Percentiles rank a stretch among this genome's conserved stretches.
Conservation (phyloP, 2,797 vertebrate genomes). For the Trematomus bernacchii region DNA sequence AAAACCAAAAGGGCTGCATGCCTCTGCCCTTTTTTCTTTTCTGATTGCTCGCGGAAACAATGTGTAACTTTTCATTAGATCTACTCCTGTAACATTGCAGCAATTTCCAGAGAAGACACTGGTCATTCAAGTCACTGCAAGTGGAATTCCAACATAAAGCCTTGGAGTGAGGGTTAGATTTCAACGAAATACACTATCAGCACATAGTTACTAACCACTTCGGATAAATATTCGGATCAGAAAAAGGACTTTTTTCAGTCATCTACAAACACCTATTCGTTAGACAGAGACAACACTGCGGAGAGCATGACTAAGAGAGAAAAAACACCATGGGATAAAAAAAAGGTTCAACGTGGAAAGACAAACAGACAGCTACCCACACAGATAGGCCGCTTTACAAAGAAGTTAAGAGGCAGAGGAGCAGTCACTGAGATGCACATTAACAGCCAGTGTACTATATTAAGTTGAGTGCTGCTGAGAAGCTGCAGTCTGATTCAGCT, state of each 20-base stretch:
- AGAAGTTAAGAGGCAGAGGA: slow-evolving; percentile 26
- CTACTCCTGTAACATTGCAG: slow-evolving; percentile 62
- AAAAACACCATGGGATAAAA: neutral
- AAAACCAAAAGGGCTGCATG: slow-evolving; percentile 70
- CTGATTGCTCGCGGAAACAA: slow-evolving; percentile 74
- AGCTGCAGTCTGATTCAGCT: slow-evolving; percentile 61
- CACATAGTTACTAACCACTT: slow-evolving; percentile 55
- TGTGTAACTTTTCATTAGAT: slow-evolving; percentile 75
- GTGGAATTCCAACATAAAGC: slow-evolving; percentile 23
- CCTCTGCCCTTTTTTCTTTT: slow-evolving; percentile 57
- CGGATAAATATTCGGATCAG: slow-evolving; percentile 64
- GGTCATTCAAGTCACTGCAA: slow-evolving; percentile 47
- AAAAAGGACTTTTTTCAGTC: slow-evolving; percentile 28
- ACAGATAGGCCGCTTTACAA: neutral
- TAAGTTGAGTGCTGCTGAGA: slow-evolving; percentile 67
- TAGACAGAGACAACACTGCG: slow-evolving; percentile 17
- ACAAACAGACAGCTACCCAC: slow-evolving; percentile 16
- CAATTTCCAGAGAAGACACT: slow-evolving; percentile 52
- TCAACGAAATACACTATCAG: slow-evolving; percentile 45
- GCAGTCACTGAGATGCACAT: slow-evolving; percentile 9
- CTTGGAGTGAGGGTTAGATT: slow-evolving; percentile 16
- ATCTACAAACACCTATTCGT: slow-evolving; percentile 27
- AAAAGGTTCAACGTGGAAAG: neutral
- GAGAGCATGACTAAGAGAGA: slow-evolving; percentile 11
- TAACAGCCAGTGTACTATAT: slow-evolving; percentile 35